These are phyloP conservation scores for Blera fallax DNA, from an alignment of 2,888 invertebrate genomes.

Conservation along the genomic window DNA sequence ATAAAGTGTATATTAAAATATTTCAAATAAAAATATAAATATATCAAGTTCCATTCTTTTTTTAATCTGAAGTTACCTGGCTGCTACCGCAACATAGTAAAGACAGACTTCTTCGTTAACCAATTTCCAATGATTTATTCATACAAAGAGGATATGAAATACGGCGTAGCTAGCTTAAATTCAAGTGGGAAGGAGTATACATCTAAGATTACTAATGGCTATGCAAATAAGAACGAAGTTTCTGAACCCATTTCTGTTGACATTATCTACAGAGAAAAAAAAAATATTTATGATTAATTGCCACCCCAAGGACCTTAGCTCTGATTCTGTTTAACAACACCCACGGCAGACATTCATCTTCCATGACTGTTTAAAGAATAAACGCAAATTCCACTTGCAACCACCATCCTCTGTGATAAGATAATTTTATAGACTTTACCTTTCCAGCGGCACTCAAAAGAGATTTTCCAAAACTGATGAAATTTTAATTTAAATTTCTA, in stretches of 20 bases:
- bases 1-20: not conserved
- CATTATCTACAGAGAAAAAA: slow-evolving; percentile 77
- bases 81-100: not conserved
- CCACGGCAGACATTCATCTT: slow-evolving; percentile 68
- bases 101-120: not conserved
- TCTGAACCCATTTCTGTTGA: slow-evolving; percentile 82
- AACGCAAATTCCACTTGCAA: slow-evolving; percentile 29
- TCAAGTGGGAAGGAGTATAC: slow-evolving; percentile 36
- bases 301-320: slow-evolving; percentile 55
- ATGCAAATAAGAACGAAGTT: slow-evolving; percentile 78
- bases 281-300: slow-evolving; percentile 65
- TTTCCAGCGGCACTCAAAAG: slow-evolving; percentile 11
- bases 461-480: slow-evolving; percentile 58
- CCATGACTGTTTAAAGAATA: slow-evolving; percentile 29
- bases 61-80: too few species aligned
- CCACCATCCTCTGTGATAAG: slow-evolving; percentile 45
- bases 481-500: slow-evolving; percentile 66
- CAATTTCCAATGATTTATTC: slow-evolving; percentile 57
- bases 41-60: slow-evolving; percentile 27
- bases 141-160: slow-evolving; percentile 27
- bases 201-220: slow-evolving; percentile 71
- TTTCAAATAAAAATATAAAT: slow-evolving; percentile 1
- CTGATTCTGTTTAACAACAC: slow-evolving; percentile 65
- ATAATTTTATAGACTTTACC: slow-evolving; percentile 64
- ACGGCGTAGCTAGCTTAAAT: slow-evolving; percentile 30